Evolutionary conservation across 1,140 invertebrate species (phyloP).

Genomic region (Bicyclus anynana): DNA sequence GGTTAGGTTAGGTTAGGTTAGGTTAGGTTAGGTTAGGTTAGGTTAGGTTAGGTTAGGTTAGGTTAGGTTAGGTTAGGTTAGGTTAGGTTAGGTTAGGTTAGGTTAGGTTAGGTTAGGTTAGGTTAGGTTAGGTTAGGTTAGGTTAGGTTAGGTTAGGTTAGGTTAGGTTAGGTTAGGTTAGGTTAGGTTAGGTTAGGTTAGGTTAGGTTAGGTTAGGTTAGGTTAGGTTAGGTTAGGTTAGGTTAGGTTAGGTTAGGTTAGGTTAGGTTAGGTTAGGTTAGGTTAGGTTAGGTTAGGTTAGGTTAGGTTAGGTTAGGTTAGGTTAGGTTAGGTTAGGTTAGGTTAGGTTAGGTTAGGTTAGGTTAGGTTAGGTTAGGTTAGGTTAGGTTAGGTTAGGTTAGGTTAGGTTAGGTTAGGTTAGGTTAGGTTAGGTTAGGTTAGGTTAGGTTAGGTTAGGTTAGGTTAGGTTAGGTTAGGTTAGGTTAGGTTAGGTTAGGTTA

Average conservation of each 20-base stretch:
- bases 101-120: conserved; percentile 1
- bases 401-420: too few relatives aligned
- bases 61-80: not conserved
- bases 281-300: conserved; percentile 1
- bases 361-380: too few relatives aligned
- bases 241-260: conserved; percentile 2
- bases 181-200: not conserved
- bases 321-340: conserved; percentile 3
- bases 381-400: too few relatives aligned
- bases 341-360: too few relatives aligned
- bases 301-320: conserved; percentile 4
- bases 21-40: not conserved
- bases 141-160: not conserved
- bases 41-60: not conserved
- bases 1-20: conserved; percentile 3
- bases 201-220: not conserved
- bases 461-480: too few relatives aligned
- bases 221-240: not conserved
- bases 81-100: conserved; percentile 3
- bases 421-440: too few relatives aligned
- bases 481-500: too few relatives aligned
- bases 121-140: not conserved
- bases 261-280: not conserved
- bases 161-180: conserved; percentile 3
- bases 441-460: too few relatives aligned